These are phyloP conservation scores for Prenolepis imparis DNA, from an alignment of 2,888 invertebrate genomes.

Conservation along the genomic window DNA sequence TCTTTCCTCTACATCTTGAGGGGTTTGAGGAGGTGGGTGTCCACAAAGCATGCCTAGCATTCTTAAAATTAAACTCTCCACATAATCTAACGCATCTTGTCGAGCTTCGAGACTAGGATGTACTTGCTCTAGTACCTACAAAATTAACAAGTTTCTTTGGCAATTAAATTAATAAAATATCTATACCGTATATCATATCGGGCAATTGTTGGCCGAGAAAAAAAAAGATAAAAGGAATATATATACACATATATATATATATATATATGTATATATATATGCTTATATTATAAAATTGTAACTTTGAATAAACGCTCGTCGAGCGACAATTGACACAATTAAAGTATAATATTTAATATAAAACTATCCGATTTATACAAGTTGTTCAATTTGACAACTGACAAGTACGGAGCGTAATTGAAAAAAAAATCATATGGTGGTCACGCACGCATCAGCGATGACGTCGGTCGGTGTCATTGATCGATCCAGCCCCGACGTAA, in stretches of 20 bases:
- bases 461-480: slow-evolving; percentile 46
- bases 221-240: neutral
- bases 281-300: neutral
- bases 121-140: slow-evolving; percentile 95
- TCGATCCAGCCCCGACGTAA: slow-evolving; percentile 48
- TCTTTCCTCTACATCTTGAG: slow-evolving; percentile 96
- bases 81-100: slow-evolving; percentile 96
- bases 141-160: neutral
- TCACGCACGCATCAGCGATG: slow-evolving; percentile 35
- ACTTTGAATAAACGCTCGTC: neutral
- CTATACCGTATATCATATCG: neutral
- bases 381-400: slow-evolving; percentile 21
- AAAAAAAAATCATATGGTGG: slow-evolving; percentile 40
- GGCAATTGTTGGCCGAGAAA: neutral
- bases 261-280: neutral
- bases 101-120: slow-evolving; percentile 95
- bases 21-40: slow-evolving; percentile 93
- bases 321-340: neutral
- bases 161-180: neutral
- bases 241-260: too few species aligned
- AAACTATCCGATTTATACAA: neutral
- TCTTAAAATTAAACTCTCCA: slow-evolving; percentile 96
- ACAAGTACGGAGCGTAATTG: slow-evolving; percentile 9
- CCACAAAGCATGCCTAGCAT: slow-evolving; percentile 96
- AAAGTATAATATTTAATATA: neutral